These are phyloP conservation scores for Chondrosia reniformis DNA, from an alignment of 37 sponge, comb jelly and placozoan genomes.

Conservation along the genomic window DNA sequence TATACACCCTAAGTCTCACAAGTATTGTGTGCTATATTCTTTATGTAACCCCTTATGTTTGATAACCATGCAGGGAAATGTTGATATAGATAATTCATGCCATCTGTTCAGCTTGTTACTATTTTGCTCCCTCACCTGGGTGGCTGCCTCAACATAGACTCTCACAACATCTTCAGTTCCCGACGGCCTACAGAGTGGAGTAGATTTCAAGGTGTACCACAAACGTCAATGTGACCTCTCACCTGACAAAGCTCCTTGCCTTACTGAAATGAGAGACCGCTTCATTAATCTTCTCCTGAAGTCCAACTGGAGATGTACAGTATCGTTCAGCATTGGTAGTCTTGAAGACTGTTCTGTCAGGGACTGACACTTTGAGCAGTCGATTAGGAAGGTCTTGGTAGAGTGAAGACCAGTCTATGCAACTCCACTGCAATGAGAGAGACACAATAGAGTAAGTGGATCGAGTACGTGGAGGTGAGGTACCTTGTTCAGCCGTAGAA, in stretches of 20 bases:
- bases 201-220: background rate
- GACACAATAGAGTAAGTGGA: background rate
- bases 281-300: conserved; percentile 73
- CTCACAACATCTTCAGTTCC: conserved; percentile 98
- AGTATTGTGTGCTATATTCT: no score
- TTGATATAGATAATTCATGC: no score
- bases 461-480: no score
- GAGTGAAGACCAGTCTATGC: conserved; percentile 55
- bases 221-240: background rate
- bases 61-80: no score
- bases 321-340: conserved; percentile 79
- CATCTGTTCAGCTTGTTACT: no score
- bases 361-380: conserved; percentile 79
- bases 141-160: conserved; percentile 92
- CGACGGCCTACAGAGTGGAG: conserved; percentile 67
- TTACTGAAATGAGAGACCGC: conserved; percentile 32
- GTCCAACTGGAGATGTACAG: conserved; percentile 59
- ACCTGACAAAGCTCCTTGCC: conserved; percentile 88
- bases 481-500: conserved; percentile 59
- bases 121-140: conserved; percentile 59
- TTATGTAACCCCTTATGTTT: no score
- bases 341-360: conserved; percentile 61
- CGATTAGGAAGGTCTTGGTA: conserved; percentile 89
- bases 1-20: no score
- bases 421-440: conserved; percentile 51